phyloP scores from a whole-genome alignment of 2,888 invertebrate species.

The Andrena trimmerana region DNA sequence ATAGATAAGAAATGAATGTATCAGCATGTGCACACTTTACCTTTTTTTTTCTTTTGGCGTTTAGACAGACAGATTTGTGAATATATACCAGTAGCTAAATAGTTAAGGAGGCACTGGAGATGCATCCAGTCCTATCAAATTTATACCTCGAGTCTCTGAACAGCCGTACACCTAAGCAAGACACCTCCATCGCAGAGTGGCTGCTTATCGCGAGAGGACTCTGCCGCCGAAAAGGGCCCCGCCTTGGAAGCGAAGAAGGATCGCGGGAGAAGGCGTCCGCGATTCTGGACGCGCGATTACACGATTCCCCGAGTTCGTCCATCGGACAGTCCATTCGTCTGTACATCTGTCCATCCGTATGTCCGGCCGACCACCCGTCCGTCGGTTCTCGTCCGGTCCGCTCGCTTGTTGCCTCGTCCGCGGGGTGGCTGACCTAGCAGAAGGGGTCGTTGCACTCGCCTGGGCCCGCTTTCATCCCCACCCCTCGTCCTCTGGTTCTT shows the following conservation, averaged over 20 bases:
- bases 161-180: neutral
- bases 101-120: too few species aligned
- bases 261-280: conserved; percentile 2
- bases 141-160: neutral
- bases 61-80: too few species aligned
- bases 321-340: conserved; percentile 75
- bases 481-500: conserved; percentile 70
- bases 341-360: conserved; percentile 68
- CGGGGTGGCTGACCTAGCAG: conserved; percentile 84
- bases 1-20: too few species aligned
- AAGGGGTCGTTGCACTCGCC: conserved; percentile 82
- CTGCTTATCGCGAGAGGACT: conserved; percentile 2
- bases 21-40: too few species aligned
- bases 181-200: neutral
- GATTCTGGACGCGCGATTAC: conserved; percentile 49
- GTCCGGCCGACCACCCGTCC: conserved; percentile 62
- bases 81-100: too few species aligned
- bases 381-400: conserved; percentile 49
- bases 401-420: conserved; percentile 69
- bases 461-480: conserved; percentile 81
- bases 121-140: too few species aligned
- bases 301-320: conserved; percentile 67
- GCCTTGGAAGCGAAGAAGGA: neutral
- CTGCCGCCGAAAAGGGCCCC: neutral
- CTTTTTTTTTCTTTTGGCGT: too few species aligned